A percentile compares a stretch with the other conserved stretches of the same genome.
These are phyloP conservation scores for Dasypogon diadema DNA, from an alignment of 2,888 invertebrate species.

Conservation along the genomic window DNA sequence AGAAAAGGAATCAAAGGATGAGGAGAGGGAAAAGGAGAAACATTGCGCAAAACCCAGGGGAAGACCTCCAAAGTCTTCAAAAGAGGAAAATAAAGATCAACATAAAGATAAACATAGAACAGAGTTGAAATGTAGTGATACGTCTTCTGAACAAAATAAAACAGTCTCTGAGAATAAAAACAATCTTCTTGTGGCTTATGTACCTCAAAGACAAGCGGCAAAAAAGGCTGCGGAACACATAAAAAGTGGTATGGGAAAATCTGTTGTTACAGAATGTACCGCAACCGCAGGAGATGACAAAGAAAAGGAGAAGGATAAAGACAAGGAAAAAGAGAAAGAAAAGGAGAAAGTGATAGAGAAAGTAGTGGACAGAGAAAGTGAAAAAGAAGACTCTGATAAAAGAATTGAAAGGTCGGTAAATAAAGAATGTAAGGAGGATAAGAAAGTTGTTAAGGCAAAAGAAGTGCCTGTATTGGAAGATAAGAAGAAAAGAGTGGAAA, in stretches of 20 bases:
- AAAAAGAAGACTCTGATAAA: constrained; percentile 59
- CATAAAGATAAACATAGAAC: constrained; percentile 17
- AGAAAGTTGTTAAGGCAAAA: not conserved
- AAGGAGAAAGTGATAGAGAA: constrained; percentile 65
- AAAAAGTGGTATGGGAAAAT: constrained; percentile 78
- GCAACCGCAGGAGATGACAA: constrained; percentile 61
- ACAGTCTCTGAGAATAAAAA: constrained; percentile 62
- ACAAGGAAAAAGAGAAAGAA: constrained; percentile 61
- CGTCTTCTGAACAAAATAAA: constrained; percentile 20
- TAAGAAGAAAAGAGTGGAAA: constrained; percentile 25
- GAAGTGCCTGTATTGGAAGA: constrained; percentile 1
- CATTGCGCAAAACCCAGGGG: constrained; percentile 58
- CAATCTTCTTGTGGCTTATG: constrained; percentile 80
- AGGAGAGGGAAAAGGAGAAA: constrained; percentile 58
- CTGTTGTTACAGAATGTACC: constrained; percentile 30
- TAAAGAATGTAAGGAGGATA: not conserved
- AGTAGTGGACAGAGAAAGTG: constrained; percentile 58
- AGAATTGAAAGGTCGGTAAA: constrained; percentile 54
- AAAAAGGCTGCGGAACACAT: constrained; percentile 93
- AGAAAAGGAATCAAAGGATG: constrained; percentile 54
- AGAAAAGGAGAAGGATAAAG: constrained; percentile 62
- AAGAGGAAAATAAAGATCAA: constrained; percentile 58
- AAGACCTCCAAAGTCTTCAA: constrained; percentile 64
- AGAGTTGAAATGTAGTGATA: not conserved
- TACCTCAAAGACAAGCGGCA: constrained; percentile 90